Base-by-base conservation (phyloP, 1,140 invertebrate species). In the Drosophila athabasca region DNA sequence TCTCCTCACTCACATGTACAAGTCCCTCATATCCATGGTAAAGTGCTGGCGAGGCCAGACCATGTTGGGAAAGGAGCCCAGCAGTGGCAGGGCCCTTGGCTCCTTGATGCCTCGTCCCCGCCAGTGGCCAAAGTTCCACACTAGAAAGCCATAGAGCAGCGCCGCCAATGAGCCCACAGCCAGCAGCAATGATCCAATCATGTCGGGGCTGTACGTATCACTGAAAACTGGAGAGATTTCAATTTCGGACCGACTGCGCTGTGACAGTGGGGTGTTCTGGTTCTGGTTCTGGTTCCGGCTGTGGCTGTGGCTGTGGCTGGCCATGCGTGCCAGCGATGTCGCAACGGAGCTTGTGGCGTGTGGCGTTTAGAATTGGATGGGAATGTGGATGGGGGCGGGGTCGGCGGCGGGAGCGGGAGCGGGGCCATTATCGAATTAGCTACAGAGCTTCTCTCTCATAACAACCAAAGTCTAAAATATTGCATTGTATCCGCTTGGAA, bases 31-130 rank as follows among this genome's bases (percentile, higher is more conserved):
- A 50, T 92, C 91, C 50, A 83, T 64, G 17, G 73, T 73, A 17
- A 91, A 87, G 62, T 91, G 90, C 41, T 76, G 74, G 0, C 77
- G 66, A 0, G 74, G 77, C 51, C 62, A 79, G 0, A 91, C 39
- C 1, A 91, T 75, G n/a, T 92, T 93, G 60, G 94, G 93, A 76
- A 94, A 90, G 19, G 83, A 90, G 13, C 92, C 92, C 7, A 92
- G 70, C 0, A 93, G 57, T 0, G 90, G 78, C 4, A 53, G 35
- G 0, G 79, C 81, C 1, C 64, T 61, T 0, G 90, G 91, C 43
- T 84, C 85, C 11, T 59, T 46, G 8, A 92, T 75, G 31, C 84
- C 83, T 15, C 91, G 76, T 6, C 64, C 66, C 0, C 70, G 64
- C 92, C 92, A 92, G 64, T 92, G 90, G 8, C 92, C 82, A 31